Base-by-base conservation (phyloP, 2,113 vertebrate species). In the Shinisaurus crocodilurus region DNA sequence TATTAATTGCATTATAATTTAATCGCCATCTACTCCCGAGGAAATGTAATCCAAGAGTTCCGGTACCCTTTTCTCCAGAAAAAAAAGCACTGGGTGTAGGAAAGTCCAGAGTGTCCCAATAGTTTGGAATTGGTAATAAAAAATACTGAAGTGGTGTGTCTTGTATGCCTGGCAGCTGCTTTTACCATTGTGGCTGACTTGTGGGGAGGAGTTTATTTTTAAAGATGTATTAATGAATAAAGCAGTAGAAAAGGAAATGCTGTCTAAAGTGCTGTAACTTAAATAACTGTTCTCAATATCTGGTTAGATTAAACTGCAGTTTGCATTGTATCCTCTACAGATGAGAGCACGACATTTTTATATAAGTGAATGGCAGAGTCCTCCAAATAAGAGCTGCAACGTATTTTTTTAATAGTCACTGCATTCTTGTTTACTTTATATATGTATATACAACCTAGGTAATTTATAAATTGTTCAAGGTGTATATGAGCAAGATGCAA, bases 51-150 rank as follows among this genome's bases (percentile, higher is more conserved):
- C n/a, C n/a, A n/a, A n/a, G n/a, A n/a, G n/a, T n/a, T n/a, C n/a
- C n/a, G n/a, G n/a, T n/a, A n/a, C n/a, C n/a, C n/a, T n/a, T n/a
- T n/a, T n/a, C n/a, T n/a, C n/a, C n/a, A n/a, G n/a, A n/a, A n/a
- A n/a, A n/a, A n/a, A n/a, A n/a, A n/a, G n/a, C n/a, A n/a, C n/a
- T n/a, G n/a, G n/a, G n/a, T 95, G 67, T 93, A 91, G 87, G 82
- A 79, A 93, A 45, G 83, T 86, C 95, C 72, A 91, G 83, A 90
- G 81, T 92, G 60, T 93, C 90, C 54, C 50, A 89, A 48, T 8
- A 85, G 83, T 91, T 94, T 92, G 86, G 92, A 92, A 94, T 93
- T 89, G 89, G 86, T 95, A 95, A 95, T 43, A 96, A 87, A 25
- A 34, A 79, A 70, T 48, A 88, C 29, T 89, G 0, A 87, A 90